These are phyloP conservation scores for Choristoneura fumiferana DNA, from an alignment of 1,140 invertebrate species.

Conservation along the genomic window DNA sequence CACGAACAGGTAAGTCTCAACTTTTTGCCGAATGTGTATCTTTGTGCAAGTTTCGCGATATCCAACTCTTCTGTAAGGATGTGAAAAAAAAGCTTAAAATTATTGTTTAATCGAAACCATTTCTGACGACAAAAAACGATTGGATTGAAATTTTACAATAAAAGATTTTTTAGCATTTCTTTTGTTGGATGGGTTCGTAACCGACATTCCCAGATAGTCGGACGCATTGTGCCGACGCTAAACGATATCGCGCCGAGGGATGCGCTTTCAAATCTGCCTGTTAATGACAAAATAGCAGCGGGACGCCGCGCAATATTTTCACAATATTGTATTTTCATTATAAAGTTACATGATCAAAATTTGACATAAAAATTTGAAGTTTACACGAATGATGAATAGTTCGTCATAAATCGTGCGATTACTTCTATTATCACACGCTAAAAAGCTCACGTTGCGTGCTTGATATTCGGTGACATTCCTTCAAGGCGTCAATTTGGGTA, in stretches of 20 bases:
- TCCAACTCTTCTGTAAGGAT: conserved; percentile 65
- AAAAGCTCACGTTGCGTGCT: neutral
- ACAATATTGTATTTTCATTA: conserved; percentile 62
- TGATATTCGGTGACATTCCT: neutral
- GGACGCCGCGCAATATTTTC: conserved; percentile 62
- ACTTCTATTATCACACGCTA: neutral
- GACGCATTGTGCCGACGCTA: conserved; percentile 58
- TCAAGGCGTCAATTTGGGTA: neutral
- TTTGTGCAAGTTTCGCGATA: conserved; percentile 70
- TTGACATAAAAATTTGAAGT: conserved; percentile 37
- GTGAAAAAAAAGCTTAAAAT: conserved; percentile 55
- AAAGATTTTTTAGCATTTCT: conserved; percentile 66
- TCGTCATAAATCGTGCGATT: conserved; percentile 11
- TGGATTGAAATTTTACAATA: conserved; percentile 55
- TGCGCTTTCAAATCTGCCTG: conserved; percentile 52
- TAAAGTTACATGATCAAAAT: conserved; percentile 43
- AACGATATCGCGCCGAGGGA: conserved; percentile 53
- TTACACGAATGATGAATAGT: conserved; percentile 41
- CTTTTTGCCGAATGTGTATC: conserved; percentile 60
- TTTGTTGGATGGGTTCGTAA: conserved; percentile 65
- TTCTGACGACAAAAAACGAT: conserved; percentile 57
- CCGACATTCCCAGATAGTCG: conserved; percentile 72
- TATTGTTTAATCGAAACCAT: conserved; percentile 66
- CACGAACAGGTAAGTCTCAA: conserved; percentile 72
- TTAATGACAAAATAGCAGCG: conserved; percentile 72